Percentiles rank a stretch among this genome's conserved stretches.
phyloP scores from a whole-genome alignment of 2,797 vertebrate species.

The Urosaurus nigricauda region DNA sequence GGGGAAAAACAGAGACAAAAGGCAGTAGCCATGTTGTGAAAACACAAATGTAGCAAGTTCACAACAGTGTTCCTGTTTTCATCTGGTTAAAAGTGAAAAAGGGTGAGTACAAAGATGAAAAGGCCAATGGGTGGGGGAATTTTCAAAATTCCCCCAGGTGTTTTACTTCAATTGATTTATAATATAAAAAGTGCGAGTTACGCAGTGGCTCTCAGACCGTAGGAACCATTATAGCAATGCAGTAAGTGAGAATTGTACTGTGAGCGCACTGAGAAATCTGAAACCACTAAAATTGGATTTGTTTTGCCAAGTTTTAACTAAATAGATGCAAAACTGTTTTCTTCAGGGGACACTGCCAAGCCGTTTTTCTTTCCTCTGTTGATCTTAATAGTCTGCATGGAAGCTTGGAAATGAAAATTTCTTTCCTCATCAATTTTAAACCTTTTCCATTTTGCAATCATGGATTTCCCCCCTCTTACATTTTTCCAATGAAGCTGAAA shows the following conservation, averaged over 20 bases:
- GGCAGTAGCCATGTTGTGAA: neutral
- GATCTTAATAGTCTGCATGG: constrained; percentile 72
- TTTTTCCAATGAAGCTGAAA: constrained; percentile 69
- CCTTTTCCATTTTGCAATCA: constrained; percentile 62
- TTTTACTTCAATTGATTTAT: constrained; percentile 58
- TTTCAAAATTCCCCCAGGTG: neutral
- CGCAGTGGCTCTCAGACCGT: constrained; percentile 41
- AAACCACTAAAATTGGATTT: constrained; percentile 61
- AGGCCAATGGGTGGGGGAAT: neutral
- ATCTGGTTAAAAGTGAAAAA: neutral
- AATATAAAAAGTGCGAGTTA: constrained; percentile 47
- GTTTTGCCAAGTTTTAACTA: constrained; percentile 74
- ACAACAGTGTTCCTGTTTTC: neutral
- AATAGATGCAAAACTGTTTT: constrained; percentile 66
- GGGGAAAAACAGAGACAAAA: neutral
- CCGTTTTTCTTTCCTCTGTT: constrained; percentile 76
- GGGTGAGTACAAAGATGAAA: neutral
- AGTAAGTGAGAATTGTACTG: constrained; percentile 54
- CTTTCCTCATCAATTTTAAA: constrained; percentile 69
- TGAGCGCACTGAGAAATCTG: constrained; percentile 58
- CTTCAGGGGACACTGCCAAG: constrained; percentile 72
- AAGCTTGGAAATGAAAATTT: constrained; percentile 71
- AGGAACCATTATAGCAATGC: constrained; percentile 41
- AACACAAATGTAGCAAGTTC: neutral
- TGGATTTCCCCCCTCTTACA: constrained; percentile 37